Base-by-base conservation (phyloP, 1,140 invertebrate genomes). In the Aethina tumida region DNA sequence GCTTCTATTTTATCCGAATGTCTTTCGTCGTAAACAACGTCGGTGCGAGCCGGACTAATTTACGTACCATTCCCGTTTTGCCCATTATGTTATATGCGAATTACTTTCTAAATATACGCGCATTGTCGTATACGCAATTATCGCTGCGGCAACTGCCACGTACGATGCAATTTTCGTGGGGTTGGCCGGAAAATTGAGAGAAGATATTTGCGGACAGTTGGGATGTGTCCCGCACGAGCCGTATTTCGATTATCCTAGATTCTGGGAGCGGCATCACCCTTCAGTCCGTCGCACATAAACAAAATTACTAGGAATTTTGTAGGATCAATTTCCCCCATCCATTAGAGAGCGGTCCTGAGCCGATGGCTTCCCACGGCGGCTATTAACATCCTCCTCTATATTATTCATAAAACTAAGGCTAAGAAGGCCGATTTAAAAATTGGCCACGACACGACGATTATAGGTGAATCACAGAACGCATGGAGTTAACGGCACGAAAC, bases 231-330 rank as follows among this genome's bases (percentile, higher is more conserved):
- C 47, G 47, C 42, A 35, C 40, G 43, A 43, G 47, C 47, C 47
- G 40, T 49, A 49, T 49, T 48, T 46, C 47, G 50, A 49, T 52
- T 52, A 52, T 49, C 46, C 44, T 15, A 34, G 26, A 29, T 32
- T 39, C 34, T 43, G 37, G 38, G 33, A 18, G 30, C 31, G 20
- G 42, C 39, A 38, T 19, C 40, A 27, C 44, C 47, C 39, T 30
- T 25, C n/a, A 25, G 30, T 47, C 40, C 50, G 50, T 49, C 48
- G 45, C 55, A 55, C 55, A 57, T 57, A 57, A 57, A 57, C 52
- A 57, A 57, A 57, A 57, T 57, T 57, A 58, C 55, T 46, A 43
- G 53, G 53, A 58, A 58, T 58, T 58, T 55, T 53, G 50, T 54
- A 53, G 51, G 55, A 58, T 58, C 53, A 58, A 49, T 48, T 57